phyloP scores from a whole-genome alignment of 2,888 invertebrate genomes.

The Cordylochernes scorpioides region DNA sequence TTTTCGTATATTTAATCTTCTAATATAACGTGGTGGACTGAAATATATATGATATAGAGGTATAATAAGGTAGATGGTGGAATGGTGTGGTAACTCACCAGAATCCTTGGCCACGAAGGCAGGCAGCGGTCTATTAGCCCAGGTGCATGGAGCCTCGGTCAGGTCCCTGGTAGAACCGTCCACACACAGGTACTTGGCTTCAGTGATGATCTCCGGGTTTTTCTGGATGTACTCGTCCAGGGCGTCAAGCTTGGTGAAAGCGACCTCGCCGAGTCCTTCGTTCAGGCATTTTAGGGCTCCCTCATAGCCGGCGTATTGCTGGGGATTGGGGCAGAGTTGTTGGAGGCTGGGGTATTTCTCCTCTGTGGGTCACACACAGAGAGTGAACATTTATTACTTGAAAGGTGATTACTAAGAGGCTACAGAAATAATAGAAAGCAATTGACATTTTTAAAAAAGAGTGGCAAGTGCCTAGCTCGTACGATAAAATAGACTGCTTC shows the following conservation, averaged over 20 bases:
- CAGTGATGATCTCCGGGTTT: slow-evolving; percentile 7
- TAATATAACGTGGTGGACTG: too few species aligned
- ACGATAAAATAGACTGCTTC: too few species aligned
- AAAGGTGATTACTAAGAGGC: too few species aligned
- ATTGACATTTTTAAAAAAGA: too few species aligned
- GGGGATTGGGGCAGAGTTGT: slow-evolving; percentile 30
- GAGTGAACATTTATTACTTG: too few species aligned
- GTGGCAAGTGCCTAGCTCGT: too few species aligned
- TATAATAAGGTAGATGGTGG: too few species aligned
- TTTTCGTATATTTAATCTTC: too few species aligned
- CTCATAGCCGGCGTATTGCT: slow-evolving; percentile 46
- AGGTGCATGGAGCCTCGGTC: slow-evolving; percentile 36
- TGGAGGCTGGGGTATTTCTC: slow-evolving; percentile 45
- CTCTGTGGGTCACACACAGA: too few species aligned
- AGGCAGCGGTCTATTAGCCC: slow-evolving; percentile 67
- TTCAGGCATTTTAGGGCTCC: slow-evolving; percentile 57
- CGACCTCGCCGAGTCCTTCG: slow-evolving; percentile 53
- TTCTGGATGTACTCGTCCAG: slow-evolving; percentile 41
- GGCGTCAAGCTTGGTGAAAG: slow-evolving; percentile 49
- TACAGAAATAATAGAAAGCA: too few species aligned
- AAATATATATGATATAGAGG: too few species aligned
- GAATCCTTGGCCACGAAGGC: slow-evolving; percentile 37
- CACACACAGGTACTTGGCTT: slow-evolving; percentile 41
- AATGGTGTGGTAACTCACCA: too few species aligned
- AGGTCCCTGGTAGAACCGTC: slow-evolving; percentile 43